Conservation (phyloP, 1,140 invertebrate species). For the Metopolophium dirhodum region DNA sequence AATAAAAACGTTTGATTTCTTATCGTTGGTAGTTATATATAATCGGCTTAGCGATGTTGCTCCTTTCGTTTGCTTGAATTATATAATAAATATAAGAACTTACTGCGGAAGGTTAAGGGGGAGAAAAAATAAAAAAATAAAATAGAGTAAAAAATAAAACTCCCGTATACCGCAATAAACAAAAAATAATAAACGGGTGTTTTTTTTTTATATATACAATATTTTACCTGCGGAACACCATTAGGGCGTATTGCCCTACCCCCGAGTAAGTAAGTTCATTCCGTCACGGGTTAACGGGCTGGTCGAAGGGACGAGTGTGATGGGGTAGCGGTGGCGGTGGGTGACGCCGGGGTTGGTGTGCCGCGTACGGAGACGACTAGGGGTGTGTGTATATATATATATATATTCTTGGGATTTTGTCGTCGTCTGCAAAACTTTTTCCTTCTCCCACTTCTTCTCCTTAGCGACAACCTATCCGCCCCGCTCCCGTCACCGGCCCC, state of each 20-base stretch:
- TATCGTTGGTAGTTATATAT: constrained; percentile 33
- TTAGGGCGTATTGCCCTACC: constrained; percentile 48
- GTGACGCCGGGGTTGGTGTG: not conserved
- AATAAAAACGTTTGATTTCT: constrained; percentile 55
- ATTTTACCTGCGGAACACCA: constrained; percentile 55
- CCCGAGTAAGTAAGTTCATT: constrained; percentile 48
- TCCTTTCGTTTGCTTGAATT: constrained; percentile 30
- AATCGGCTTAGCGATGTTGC: constrained; percentile 46
- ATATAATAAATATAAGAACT: constrained; percentile 44
- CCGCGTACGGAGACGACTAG: constrained; percentile 4
- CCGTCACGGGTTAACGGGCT: constrained; percentile 16
- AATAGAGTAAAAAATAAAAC: constrained; percentile 28
- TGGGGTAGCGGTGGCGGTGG: not conserved
- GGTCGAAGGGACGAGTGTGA: not conserved
- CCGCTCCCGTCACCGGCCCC: not conserved
- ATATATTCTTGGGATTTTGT: constrained; percentile 52
- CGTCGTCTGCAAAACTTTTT: constrained; percentile 56
- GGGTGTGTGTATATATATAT: constrained; percentile 6
- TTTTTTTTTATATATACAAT: constrained; percentile 40
- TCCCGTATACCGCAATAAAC: constrained; percentile 46
- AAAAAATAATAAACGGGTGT: constrained; percentile 53
- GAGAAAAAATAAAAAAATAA: not conserved
- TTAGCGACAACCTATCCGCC: not conserved
- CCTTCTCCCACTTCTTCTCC: not conserved
- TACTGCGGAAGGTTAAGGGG: not conserved